Percentiles rank a stretch among this genome's conserved stretches.
These are phyloP conservation scores for Ranitomeya imitator DNA, from an alignment of 2,113 vertebrate species.

Conservation along the genomic window DNA sequence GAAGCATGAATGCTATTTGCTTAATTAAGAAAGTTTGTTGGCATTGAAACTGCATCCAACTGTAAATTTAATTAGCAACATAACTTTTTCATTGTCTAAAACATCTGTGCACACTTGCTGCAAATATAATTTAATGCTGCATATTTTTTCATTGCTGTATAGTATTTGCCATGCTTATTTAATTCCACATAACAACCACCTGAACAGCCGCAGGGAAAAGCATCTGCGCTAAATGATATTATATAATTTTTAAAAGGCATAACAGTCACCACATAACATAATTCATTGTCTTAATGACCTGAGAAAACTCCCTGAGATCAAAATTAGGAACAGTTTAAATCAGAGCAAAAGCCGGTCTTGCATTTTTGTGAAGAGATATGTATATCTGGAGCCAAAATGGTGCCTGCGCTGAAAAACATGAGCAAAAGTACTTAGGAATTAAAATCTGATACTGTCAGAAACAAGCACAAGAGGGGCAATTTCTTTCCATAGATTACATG, in stretches of 20 bases:
- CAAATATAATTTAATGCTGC: conserved; percentile 30
- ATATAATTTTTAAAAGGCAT: not conserved
- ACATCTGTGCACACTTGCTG: conserved; percentile 52
- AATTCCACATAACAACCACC: conserved; percentile 40
- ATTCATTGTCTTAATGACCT: conserved; percentile 9
- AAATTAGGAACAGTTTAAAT: not conserved
- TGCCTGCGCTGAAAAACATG: not conserved
- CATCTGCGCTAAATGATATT: conserved; percentile 6
- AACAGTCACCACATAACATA: not conserved
- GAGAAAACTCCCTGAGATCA: not conserved
- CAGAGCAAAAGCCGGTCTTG: not conserved
- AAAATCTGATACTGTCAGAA: too few species aligned
- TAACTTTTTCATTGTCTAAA: conserved; percentile 43
- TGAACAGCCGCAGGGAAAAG: conserved; percentile 20
- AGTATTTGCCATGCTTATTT: conserved; percentile 28
- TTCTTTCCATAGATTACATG: too few species aligned
- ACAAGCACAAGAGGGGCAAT: too few species aligned
- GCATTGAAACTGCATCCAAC: conserved; percentile 49
- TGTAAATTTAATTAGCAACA: conserved; percentile 53
- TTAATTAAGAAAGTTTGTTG: conserved; percentile 49
- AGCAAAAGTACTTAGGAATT: too few species aligned
- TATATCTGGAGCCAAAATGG: not conserved
- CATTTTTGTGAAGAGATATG: not conserved
- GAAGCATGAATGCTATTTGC: conserved; percentile 49
- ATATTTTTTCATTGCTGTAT: conserved; percentile 2